Conservation (phyloP, 64 coral and sea anemone species). For the Cladopsammia gracilis region DNA sequence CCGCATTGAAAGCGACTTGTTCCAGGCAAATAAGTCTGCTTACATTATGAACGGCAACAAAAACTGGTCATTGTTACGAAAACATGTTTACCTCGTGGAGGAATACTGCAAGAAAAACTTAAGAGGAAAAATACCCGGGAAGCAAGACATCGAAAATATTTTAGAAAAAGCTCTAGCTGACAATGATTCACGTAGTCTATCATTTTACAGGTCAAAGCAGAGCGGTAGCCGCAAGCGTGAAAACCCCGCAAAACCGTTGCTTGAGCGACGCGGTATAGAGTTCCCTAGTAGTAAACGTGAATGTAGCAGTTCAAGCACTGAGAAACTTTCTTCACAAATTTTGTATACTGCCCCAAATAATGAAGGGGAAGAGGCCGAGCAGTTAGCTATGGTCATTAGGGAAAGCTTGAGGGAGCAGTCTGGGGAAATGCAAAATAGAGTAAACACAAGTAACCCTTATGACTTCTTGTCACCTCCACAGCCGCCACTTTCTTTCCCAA, state of each 20-base stretch:
- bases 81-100: slow-evolving; percentile 59
- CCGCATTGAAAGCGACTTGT: too few relatives aligned
- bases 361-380: slow-evolving; percentile 25
- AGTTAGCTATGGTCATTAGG: slow-evolving; percentile 30
- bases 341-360: too few relatives aligned
- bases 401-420: not conserved
- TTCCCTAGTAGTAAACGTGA: too few relatives aligned
- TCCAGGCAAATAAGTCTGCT: too few relatives aligned
- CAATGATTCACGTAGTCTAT: not conserved
- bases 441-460: too few relatives aligned
- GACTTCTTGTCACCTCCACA: too few relatives aligned
- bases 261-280: not conserved
- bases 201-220: too few relatives aligned
- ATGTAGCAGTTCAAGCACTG: too few relatives aligned
- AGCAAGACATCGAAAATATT: not conserved
- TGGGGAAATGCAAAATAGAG: not conserved
- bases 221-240: not conserved
- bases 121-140: slow-evolving; percentile 38
- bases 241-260: slow-evolving; percentile 16
- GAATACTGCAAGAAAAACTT: slow-evolving; percentile 52
- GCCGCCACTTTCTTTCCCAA: too few relatives aligned
- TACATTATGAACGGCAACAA: slow-evolving; percentile 37
- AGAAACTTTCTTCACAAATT: too few relatives aligned
- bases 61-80: slow-evolving; percentile 38
- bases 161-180: slow-evolving; percentile 9